Conservation (phyloP, 2,888 invertebrate genomes). For the Pollenia angustigena region DNA sequence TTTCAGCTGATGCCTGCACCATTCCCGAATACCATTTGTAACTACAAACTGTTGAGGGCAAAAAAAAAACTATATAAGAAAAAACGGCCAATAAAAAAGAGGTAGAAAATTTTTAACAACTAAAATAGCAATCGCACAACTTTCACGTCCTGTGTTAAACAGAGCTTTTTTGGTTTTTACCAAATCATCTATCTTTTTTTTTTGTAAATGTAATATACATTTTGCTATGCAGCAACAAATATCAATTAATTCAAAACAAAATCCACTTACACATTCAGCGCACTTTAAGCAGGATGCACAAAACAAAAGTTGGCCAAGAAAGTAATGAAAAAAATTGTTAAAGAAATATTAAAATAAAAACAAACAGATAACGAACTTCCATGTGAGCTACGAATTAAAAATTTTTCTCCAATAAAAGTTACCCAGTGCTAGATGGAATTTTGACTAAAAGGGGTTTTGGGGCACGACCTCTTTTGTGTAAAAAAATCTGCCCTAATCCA, state of each 20-base stretch:
- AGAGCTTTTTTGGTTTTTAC: conserved; percentile 3
- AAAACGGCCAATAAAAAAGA: conserved; percentile 31
- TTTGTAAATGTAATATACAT: conserved; percentile 11
- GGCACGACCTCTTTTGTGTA: no score
- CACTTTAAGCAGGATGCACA: not conserved
- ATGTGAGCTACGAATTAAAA: no score
- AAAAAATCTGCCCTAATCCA: no score
- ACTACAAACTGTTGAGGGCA: conserved; percentile 37
- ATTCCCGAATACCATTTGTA: conserved; percentile 68
- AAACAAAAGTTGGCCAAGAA: conserved; percentile 19
- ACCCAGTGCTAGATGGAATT: no score
- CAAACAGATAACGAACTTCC: no score
- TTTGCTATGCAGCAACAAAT: not conserved
- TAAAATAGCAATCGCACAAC: conserved; percentile 24
- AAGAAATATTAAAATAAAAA: not conserved
- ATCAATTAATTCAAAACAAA: conserved; percentile 70
- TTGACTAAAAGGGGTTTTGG: no score
- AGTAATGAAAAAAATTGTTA: not conserved
- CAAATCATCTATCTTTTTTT: conserved; percentile 46
- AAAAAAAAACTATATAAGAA: conserved; percentile 6
- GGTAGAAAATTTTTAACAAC: not conserved
- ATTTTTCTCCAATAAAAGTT: no score
- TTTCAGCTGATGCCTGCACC: conserved; percentile 72
- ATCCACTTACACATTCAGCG: conserved; percentile 49
- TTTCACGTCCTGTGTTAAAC: conserved; percentile 49